These are phyloP conservation scores for Thinocorus orbignyianus DNA, from an alignment of 2,113 vertebrate genomes.

Conservation along the genomic window DNA sequence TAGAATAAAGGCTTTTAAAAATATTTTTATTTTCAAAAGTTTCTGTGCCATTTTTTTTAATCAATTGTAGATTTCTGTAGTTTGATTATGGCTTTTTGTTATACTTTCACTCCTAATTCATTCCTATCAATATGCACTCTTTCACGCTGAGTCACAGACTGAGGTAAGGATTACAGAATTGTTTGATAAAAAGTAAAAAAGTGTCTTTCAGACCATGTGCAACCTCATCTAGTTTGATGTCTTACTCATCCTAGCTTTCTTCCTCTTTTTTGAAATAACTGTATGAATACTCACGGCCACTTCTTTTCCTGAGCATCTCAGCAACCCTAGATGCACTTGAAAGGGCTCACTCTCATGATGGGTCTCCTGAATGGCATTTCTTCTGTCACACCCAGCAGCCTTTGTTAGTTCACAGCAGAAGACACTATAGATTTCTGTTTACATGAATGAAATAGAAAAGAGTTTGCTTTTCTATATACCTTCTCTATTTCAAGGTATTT, in stretches of 20 bases:
- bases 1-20: background rate
- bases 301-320: conserved; percentile 12
- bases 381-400: conserved; percentile 9
- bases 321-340: background rate
- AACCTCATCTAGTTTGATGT: background rate
- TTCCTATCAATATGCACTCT: background rate
- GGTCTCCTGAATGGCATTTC: conserved; percentile 37
- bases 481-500: conserved; percentile 40
- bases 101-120: background rate
- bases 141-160: background rate
- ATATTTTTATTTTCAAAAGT: background rate
- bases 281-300: background rate
- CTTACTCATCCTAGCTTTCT: background rate
- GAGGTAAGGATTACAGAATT: background rate
- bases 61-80: background rate
- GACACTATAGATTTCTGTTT: conserved; percentile 57
- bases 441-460: conserved; percentile 32
- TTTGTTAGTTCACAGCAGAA: conserved; percentile 51
- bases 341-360: conserved; percentile 5
- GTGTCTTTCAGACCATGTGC: background rate
- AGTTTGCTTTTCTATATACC: conserved; percentile 22
- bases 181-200: background rate
- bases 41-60: background rate
- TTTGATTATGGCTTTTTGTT: background rate
- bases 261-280: background rate